Evolutionary conservation across 2,888 invertebrate genomes (phyloP), one percentile per base, ranked within the genome.

Genomic region (Ormyrus rosae): DNA sequence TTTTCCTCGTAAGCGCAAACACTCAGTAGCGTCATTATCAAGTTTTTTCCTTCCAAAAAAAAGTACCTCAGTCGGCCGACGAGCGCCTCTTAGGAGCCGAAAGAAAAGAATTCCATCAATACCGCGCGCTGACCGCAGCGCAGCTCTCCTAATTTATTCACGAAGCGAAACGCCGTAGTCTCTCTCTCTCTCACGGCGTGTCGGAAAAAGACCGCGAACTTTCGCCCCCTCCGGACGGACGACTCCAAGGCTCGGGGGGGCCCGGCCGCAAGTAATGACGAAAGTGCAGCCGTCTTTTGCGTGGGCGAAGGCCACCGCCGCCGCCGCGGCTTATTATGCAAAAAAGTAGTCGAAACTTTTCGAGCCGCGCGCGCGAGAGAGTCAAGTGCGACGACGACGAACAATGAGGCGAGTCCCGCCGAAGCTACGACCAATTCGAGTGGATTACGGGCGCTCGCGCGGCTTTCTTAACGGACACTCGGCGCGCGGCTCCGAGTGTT

Each of bases 251-350:
- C 56, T 56, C n/a, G n/a, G n/a, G 56, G 56, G 11, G n/a, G 2
- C 7, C 7, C n/a, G n/a, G 9, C 56, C 6, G n/a, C 11, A 56
- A 56, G n/a, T n/a, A 56, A 56, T n/a, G n/a, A 56, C 11, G 56
- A 56, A 11, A 19, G 19, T 19, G 19, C 19, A 19, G 19, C 19
- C 19, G n/a, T n/a, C n/a, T 56, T 11, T 56, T 6, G 65, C 65
- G 65, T 65, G 65, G 65, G 65, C 65, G 65, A 65, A 65, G 65
- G 65, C 13, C 56, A 6, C 7, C 7, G 53, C 3, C 10, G 53
- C 11, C 65, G 50, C 50, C 19, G 1, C 19, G 19, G 19, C 19
- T 19, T 19, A 13, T 65, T 65, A 65, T 65, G 65, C 65, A 65
- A 65, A 65, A 56, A 56, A 56, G n/a, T 53, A 10, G 53, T 53